phyloP scores from a whole-genome alignment of 2,797 vertebrate species.

The Buceros bicornis region DNA sequence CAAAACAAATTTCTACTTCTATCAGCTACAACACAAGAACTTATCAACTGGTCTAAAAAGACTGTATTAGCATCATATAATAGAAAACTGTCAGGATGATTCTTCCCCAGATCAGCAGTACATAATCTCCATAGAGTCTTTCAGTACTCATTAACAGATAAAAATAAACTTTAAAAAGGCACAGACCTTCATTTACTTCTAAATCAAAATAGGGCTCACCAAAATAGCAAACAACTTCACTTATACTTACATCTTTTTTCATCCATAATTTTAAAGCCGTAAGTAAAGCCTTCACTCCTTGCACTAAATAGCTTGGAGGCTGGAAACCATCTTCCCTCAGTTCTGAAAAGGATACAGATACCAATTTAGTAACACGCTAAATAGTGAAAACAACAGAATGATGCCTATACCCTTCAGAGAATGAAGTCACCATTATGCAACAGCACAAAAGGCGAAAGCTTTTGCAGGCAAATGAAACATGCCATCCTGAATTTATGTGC shows the following conservation, averaged over 20 bases:
- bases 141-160: background rate
- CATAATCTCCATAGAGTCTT: background rate
- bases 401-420: background rate
- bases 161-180: conserved; percentile 3
- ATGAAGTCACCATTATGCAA: background rate
- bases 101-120: background rate
- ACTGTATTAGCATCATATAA: background rate
- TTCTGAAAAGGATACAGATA: conserved; percentile 81
- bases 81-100: background rate
- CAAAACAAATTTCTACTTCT: background rate
- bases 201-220: background rate
- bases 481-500: background rate
- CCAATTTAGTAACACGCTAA: background rate
- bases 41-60: background rate
- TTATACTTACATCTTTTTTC: conserved; percentile 92
- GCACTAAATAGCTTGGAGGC: conserved; percentile 90
- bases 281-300: conserved; percentile 97
- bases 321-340: conserved; percentile 94
- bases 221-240: conserved; percentile 19
- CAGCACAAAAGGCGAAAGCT: background rate
- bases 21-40: background rate
- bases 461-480: background rate
- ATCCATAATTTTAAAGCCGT: conserved; percentile 94
- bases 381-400: background rate
- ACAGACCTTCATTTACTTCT: background rate